Conservation (phyloP, 1,140 invertebrate genomes). For the Macrobrachium nipponense region DNA sequence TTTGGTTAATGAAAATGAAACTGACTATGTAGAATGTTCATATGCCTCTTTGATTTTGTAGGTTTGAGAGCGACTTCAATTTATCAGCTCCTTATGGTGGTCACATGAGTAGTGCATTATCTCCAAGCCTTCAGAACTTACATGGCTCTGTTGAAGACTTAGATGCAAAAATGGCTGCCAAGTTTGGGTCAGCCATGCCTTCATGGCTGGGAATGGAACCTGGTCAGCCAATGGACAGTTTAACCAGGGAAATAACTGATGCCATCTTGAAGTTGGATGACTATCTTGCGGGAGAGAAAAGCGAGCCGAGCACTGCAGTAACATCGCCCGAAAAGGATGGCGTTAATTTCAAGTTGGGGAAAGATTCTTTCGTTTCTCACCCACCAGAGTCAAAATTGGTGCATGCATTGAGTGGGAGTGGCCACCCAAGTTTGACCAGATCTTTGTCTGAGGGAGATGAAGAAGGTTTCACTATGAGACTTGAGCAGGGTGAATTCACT, state of each 20-base stretch:
- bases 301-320: constrained; percentile 72
- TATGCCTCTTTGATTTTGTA: neutral
- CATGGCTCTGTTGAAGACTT: constrained; percentile 72
- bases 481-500: constrained; percentile 76
- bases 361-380: constrained; percentile 61
- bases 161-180: constrained; percentile 63
- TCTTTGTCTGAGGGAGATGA: constrained; percentile 70
- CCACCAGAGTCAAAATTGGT: constrained; percentile 48
- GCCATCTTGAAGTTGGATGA: constrained; percentile 77
- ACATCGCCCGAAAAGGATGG: constrained; percentile 69
- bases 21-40: neutral
- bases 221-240: constrained; percentile 68
- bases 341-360: constrained; percentile 53
- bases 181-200: constrained; percentile 72
- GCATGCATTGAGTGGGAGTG: constrained; percentile 32
- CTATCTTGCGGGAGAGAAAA: constrained; percentile 75
- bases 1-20: no score
- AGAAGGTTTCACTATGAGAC: constrained; percentile 75
- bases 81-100: constrained; percentile 46
- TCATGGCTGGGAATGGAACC: constrained; percentile 67
- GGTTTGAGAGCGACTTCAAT: constrained; percentile 63
- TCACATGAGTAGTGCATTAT: constrained; percentile 64
- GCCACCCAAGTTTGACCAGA: constrained; percentile 38
- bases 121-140: constrained; percentile 73
- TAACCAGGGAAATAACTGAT: constrained; percentile 75